Evolutionary conservation across 2,888 invertebrate genomes (phyloP), one percentile per base, ranked within the genome.

Genomic region (Onthophagus sagittarius): DNA sequence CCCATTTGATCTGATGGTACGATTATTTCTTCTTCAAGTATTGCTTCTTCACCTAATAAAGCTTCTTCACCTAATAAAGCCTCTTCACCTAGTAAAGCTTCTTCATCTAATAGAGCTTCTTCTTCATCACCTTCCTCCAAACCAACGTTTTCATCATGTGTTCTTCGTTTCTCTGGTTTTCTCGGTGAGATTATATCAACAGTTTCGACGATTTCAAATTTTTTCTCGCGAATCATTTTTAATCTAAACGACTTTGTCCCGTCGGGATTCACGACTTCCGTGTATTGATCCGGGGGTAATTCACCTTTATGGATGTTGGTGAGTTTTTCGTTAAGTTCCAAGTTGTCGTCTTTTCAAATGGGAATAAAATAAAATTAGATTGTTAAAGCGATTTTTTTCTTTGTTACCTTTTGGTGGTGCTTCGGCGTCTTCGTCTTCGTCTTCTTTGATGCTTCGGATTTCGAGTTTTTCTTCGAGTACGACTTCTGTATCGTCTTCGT

Each of bases 1-100:
- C 79, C 79, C 32, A 79, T 71, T 53, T 53, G 39, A 62, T 69
- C 73, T 70, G 62, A 13, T 33, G 63, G 7, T 7, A 15, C 23
- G 4, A 7, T 13, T 53, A 5, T 6, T 73, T 63, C 65, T 62
- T 23, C 62, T 32, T 23, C 23, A 3, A 23, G 23, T 23, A 23
- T 23, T 23, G 3, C 23, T 23, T 23, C 23, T 3, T 23, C 23
- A 23, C 3, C 23, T 23, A 23, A 3, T 23, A 5, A 11, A 53
- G 63, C 23, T 70, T 9, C 13, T 73, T 74, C 39, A 14, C 15
- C 71, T 64, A 32, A 23, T 9, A 72, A n/a, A n/a, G n/a, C 53
- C 69, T 62, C 11, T 62, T 33, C 64, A 72, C 72, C 72, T 6
- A 23, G 6, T 72, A 5, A 32, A 15, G 11, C n/a, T n/a, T 64